Percentiles rank a stretch among this genome's conserved stretches.
These are phyloP conservation scores for Oreotrochilus melanogaster DNA, from an alignment of 2,113 vertebrate genomes.

Conservation along the genomic window DNA sequence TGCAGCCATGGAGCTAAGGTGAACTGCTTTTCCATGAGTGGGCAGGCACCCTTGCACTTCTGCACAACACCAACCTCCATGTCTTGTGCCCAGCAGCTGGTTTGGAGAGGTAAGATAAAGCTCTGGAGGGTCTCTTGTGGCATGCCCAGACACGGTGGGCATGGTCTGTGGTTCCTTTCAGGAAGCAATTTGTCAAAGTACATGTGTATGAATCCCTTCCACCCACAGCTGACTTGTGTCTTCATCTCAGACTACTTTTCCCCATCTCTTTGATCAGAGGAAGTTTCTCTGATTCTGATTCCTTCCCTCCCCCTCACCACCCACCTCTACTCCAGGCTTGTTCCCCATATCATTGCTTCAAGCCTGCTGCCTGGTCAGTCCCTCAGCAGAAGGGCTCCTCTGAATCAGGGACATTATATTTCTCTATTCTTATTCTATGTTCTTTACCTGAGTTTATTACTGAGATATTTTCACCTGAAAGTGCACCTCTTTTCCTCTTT, in stretches of 20 bases:
- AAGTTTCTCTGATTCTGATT: neutral
- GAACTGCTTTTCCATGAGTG: slow-evolving; percentile 89
- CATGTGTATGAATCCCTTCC: neutral
- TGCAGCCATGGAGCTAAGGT: slow-evolving; percentile 86
- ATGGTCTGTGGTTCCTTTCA: neutral
- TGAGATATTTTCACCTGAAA: neutral
- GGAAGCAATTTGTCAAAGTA: neutral
- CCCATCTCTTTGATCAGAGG: neutral
- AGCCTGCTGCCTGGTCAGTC: neutral
- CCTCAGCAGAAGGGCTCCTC: neutral
- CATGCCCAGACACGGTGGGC: neutral
- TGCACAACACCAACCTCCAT: slow-evolving; percentile 86
- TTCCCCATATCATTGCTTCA: neutral
- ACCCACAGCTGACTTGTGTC: neutral
- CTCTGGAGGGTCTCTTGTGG: neutral
- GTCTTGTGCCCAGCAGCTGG: slow-evolving; percentile 88
- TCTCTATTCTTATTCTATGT: neutral
- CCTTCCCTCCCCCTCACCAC: neutral
- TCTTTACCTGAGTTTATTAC: neutral
- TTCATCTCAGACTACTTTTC: neutral
- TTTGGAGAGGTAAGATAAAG: slow-evolving; percentile 86
- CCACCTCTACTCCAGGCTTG: accelerated
- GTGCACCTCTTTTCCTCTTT: neutral
- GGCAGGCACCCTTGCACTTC: slow-evolving; percentile 89
- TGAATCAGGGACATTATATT: neutral